Evolutionary conservation across 1,140 invertebrate species (phyloP).

Genomic region (Eriosoma lanigerum): DNA sequence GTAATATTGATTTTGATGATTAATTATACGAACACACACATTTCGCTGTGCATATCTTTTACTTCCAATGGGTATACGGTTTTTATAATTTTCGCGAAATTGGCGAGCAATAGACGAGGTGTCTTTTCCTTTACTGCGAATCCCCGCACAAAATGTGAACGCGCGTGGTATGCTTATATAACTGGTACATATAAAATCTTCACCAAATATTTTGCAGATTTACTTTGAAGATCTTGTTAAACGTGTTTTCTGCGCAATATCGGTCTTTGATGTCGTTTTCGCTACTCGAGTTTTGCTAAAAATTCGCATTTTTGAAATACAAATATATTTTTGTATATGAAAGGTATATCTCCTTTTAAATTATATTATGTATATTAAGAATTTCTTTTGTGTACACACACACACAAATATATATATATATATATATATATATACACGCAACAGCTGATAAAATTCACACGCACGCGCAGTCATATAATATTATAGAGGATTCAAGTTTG

Average conservation of each 20-base stretch:
- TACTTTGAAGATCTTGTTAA: background rate
- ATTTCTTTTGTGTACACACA: too few species aligned
- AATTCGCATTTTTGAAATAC: too few species aligned
- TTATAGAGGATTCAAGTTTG: background rate
- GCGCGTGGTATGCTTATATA: background rate
- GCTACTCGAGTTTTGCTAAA: background rate
- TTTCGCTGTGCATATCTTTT: too few species aligned
- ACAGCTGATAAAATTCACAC: background rate
- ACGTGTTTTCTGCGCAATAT: background rate
- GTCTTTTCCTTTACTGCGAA: background rate
- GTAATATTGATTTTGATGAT: too few species aligned
- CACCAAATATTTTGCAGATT: background rate
- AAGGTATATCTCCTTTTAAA: too few species aligned
- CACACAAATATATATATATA: too few species aligned
- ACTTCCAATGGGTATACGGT: too few species aligned
- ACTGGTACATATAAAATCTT: background rate
- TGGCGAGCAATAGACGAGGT: too few species aligned
- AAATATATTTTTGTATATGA: too few species aligned
- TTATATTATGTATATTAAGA: too few species aligned
- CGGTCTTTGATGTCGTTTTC: background rate
- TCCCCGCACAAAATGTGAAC: background rate
- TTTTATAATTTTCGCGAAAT: too few species aligned
- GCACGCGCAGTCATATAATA: background rate
- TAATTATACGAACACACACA: too few species aligned
- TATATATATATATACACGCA: background rate